Evolutionary conservation across 2,113 vertebrate genomes (phyloP), one percentile per base, ranked within the genome.

Genomic region (Malurus melanocephalus): DNA sequence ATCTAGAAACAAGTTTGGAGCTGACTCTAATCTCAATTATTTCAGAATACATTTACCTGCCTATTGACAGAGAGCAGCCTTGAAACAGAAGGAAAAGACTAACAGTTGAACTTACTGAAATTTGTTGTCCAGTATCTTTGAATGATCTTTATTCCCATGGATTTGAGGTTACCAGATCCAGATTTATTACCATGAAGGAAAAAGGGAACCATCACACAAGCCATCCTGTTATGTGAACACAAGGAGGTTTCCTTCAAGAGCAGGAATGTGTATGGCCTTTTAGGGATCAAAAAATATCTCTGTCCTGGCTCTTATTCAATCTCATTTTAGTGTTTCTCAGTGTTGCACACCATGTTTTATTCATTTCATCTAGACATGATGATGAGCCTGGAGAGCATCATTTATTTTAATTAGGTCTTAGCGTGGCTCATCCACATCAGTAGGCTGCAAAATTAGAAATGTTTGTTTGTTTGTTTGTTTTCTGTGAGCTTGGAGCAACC

Each of bases 391-490:
- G 65, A 77, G 24, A 75, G 3, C 32, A 53, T 26, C 0, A 0
- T 49, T 81, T 71, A 20, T 91, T 71, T 73, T 79, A 80, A 61
- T 88, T 23, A 84, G 27, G n/a, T 38, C 49, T 89, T 72, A 3
- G 9, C 53, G 8, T 68, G 52, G 33, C 9, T 81, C 19, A 62
- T 48, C 24, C 52, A 82, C 49, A 67, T 51, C 48, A 68, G 19
- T 76, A 92, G 71, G 10, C 61, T 75, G 68, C 77, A 90, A 95
- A 92, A 93, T 87, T 73, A 93, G 48, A 89, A 93, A 75, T 42
- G 6, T 3, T 65, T 49, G 19, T 73, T 48, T 56, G 56, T 32
- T 38, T 48, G 14, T 17, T 71, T 49, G 16, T 66, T 45, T 53
- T 67, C 53, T 56, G n/a, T 68, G 60, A 94, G 80, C 40, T 82